phyloP scores from a whole-genome alignment of 1,140 invertebrate species.

The Brachionus manjavacas region DNA sequence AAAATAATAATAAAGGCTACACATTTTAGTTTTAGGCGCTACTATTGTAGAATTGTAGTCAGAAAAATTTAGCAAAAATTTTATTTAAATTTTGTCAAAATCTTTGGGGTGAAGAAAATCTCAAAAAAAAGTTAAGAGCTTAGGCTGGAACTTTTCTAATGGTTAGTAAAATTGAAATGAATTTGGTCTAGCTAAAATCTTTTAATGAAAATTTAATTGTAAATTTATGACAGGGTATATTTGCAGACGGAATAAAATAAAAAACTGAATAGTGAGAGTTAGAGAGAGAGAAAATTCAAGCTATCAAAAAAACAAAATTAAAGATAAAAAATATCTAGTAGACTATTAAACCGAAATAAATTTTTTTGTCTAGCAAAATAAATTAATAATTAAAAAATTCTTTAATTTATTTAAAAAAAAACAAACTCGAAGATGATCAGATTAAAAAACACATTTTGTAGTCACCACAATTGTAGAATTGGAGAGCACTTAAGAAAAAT shows the following conservation, averaged over 20 bases:
- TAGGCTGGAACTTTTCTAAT: too few relatives aligned
- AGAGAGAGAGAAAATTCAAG: not conserved
- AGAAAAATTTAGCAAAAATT: not conserved
- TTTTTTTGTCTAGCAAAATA: not conserved
- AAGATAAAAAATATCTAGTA: not conserved
- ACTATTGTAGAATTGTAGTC: not conserved
- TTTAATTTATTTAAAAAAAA: too few relatives aligned
- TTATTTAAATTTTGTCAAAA: not conserved
- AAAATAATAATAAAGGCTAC: too few relatives aligned
- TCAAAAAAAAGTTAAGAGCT: too few relatives aligned
- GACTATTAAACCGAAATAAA: conserved; percentile 2
- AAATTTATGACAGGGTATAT: not conserved
- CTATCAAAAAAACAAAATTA: not conserved
- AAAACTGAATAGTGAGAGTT: not conserved
- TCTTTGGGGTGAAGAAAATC: not conserved
- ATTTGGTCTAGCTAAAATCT: not conserved
- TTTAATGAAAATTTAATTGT: not conserved
- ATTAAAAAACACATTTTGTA: not conserved
- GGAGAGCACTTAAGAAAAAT: too few relatives aligned
- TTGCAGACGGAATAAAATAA: not conserved
- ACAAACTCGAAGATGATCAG: too few relatives aligned
- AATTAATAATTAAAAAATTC: conserved; percentile 14
- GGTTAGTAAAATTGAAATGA: not conserved
- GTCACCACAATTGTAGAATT: too few relatives aligned
- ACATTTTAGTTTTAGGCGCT: not conserved